These are phyloP conservation scores for Quiscalus mexicanus DNA, from an alignment of 2,113 vertebrate genomes.

Conservation along the genomic window DNA sequence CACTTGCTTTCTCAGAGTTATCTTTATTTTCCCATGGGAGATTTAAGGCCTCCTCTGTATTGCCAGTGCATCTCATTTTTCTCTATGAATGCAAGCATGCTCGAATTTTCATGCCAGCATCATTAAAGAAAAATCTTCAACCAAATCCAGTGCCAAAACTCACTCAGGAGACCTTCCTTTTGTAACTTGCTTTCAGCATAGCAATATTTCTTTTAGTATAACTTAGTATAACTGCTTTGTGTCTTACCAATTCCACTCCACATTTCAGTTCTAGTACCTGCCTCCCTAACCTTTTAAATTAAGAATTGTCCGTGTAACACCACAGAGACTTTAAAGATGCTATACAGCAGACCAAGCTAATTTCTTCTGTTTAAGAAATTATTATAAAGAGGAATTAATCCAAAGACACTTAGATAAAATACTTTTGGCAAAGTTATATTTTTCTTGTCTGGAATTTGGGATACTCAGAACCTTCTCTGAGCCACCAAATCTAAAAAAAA, in stretches of 20 bases:
- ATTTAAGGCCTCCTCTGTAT: background rate
- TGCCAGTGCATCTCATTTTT: background rate
- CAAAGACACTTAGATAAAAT: background rate
- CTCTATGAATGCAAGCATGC: background rate
- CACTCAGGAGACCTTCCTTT: background rate
- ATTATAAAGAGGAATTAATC: background rate
- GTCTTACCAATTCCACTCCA: background rate
- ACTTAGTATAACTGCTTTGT: background rate
- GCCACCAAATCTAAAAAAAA: background rate
- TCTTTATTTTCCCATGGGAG: conserved; percentile 14
- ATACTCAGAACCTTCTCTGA: background rate
- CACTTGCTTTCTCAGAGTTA: conserved; percentile 1
- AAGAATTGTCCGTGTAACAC: background rate
- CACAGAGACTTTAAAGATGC: background rate
- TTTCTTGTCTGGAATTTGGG: background rate
- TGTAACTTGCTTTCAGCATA: background rate
- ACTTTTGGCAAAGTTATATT: background rate
- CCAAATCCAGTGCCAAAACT: conserved; percentile 17
- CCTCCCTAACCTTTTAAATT: background rate
- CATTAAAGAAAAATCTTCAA: conserved; percentile 16
- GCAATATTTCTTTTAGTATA: background rate
- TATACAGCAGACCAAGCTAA: background rate
- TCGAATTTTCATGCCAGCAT: conserved; percentile 6
- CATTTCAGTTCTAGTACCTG: background rate
- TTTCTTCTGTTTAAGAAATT: background rate